Evolutionary conservation across 2,113 vertebrate species (phyloP), one percentile per base, ranked within the genome.

Genomic region (Scomber colias): DNA sequence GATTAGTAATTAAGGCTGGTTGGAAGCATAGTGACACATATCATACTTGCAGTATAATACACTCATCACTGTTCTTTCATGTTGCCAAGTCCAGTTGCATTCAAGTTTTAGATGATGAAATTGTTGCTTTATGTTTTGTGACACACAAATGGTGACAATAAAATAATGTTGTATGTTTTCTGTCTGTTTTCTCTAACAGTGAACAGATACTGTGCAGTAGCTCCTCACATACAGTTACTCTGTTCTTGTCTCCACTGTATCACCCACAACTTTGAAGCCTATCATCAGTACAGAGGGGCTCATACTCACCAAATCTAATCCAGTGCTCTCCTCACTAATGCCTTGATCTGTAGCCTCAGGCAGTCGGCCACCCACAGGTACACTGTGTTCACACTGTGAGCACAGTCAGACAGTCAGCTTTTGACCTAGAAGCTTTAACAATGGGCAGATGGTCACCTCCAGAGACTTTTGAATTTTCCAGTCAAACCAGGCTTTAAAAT

Each of bases 271-370:
- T 46, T 40, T 44, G 27, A 48, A 48, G 40, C 14, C 17, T 1
- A 31, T 71, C 17, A 40, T 40, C 7, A 9, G 17, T 35, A 12
- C 30, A 10, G 46, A 51, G 17, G 48, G 13, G 3, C 9, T n/a
- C 40, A 46, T 4, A 48, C 59, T 54, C 3, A 24, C 40, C 49
- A 56, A 48, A 64, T 46, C 46, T 67, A 59, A 60, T 73, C 54
- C 48, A 48, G 55, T 11, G 40, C 46, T 51, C 60, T 31, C 51
- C 66, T 76, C 46, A 14, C 21, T 59, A 17, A 45, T 4, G 49
- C 62, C 63, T 68, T 57, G 69, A 68, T 73, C 69, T 73, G 0
- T 49, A 48, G 54, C 74, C 74, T 55, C 56, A 6, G 67, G 74
- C 75, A 49, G 54, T 1, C 46, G 4, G 48, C 59, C 60, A 48